phyloP scores from a whole-genome alignment of 2,888 invertebrate genomes.

The Baccha elongata region DNA sequence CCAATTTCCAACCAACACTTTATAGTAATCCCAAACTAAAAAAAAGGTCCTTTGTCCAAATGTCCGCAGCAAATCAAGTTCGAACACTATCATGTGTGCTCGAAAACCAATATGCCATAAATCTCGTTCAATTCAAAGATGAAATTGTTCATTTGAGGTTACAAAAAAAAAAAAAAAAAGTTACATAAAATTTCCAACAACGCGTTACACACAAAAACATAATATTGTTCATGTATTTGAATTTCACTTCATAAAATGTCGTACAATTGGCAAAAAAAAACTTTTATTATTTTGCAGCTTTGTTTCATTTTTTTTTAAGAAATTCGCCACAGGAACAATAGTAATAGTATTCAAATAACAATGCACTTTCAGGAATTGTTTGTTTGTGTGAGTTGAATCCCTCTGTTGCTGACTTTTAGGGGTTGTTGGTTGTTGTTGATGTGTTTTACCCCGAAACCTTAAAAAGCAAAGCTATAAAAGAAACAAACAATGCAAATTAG shows the following conservation, averaged over 20 bases:
- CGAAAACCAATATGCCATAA: slow-evolving; percentile 69
- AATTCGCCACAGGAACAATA: slow-evolving; percentile 37
- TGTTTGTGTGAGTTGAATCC: slow-evolving; percentile 33
- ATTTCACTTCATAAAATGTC: slow-evolving; percentile 55
- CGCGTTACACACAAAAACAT: neutral
- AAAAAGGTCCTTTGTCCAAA: slow-evolving; percentile 10
- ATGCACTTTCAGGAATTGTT: slow-evolving; percentile 35
- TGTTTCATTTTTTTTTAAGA: neutral
- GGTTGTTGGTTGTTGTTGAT: neutral
- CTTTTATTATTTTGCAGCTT: slow-evolving; percentile 7
- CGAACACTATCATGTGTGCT: slow-evolving; percentile 6
- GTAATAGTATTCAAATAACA: slow-evolving; percentile 35
- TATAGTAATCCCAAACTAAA: neutral
- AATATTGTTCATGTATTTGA: slow-evolving; percentile 1
- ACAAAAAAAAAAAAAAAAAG: neutral
- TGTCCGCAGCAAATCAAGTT: slow-evolving; percentile 26
- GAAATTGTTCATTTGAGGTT: neutral
- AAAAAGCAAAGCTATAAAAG: no score
- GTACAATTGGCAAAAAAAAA: slow-evolving; percentile 21
- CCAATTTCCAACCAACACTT: neutral
- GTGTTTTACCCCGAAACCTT: neutral
- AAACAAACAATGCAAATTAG: slow-evolving; percentile 62
- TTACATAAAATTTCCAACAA: neutral
- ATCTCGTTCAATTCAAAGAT: slow-evolving; percentile 28
- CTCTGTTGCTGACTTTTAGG: slow-evolving; percentile 37